A percentile compares a stretch with the other conserved stretches of the same genome.
phyloP scores from a whole-genome alignment of 1,140 invertebrate genomes.

The Scaptomyza pallida region DNA sequence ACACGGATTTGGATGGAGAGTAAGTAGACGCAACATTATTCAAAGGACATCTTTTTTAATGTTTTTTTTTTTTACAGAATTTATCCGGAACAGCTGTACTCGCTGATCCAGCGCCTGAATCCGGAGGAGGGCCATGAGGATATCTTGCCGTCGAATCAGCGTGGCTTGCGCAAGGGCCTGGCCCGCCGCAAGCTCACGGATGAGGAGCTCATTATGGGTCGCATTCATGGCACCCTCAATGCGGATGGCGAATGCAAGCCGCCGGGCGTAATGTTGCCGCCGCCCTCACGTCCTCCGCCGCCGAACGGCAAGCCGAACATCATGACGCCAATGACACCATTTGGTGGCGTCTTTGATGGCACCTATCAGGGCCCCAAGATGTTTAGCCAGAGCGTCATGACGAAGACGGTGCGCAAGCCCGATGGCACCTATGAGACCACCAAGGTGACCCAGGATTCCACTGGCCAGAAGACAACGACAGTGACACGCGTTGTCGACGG shows the following conservation, averaged over 20 bases:
- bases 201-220: slow-evolving; percentile 80
- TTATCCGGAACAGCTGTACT: slow-evolving; percentile 77
- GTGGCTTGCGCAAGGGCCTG: slow-evolving; percentile 16
- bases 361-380: slow-evolving; percentile 82
- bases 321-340: slow-evolving; percentile 77
- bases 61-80: slow-evolving; percentile 51
- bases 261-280: slow-evolving; percentile 10
- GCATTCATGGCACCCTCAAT: slow-evolving; percentile 75
- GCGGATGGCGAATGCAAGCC: slow-evolving; percentile 52
- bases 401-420: slow-evolving; percentile 79
- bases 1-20: slow-evolving; percentile 83
- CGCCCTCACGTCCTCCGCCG: slow-evolving; percentile 52
- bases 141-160: slow-evolving; percentile 68
- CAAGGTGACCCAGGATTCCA: slow-evolving; percentile 73
- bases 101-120: slow-evolving; percentile 76
- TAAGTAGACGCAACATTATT: slow-evolving; percentile 31
- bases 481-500: slow-evolving; percentile 75
- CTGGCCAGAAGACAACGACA: slow-evolving; percentile 77
- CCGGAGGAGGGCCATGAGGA: slow-evolving; percentile 52
- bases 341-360: slow-evolving; percentile 79
- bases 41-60: not conserved
- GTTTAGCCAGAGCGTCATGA: slow-evolving; percentile 83
- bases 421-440: slow-evolving; percentile 81
- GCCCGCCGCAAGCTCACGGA: slow-evolving; percentile 60
- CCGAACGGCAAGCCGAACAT: slow-evolving; percentile 61